These are phyloP conservation scores for Miltochrista miniata DNA, from an alignment of 2,888 invertebrate genomes.

Conservation along the genomic window DNA sequence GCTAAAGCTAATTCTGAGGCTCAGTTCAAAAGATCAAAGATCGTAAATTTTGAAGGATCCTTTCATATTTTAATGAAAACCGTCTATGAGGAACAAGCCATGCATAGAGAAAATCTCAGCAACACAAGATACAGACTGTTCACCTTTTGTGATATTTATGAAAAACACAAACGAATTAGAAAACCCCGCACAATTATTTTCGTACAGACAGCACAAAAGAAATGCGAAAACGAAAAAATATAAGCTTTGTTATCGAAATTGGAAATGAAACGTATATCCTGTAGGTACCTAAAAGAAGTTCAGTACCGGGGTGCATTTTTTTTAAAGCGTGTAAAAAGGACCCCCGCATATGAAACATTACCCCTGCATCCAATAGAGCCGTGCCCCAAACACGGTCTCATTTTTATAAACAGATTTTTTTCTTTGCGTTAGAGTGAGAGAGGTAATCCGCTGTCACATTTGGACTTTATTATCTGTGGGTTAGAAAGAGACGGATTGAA, in stretches of 20 bases:
- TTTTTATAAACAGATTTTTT: conserved; percentile 82
- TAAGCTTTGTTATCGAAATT: conserved; percentile 82
- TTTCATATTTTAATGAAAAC: conserved; percentile 50
- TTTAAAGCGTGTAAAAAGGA: conserved; percentile 72
- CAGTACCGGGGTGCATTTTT: conserved; percentile 73
- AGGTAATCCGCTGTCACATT: conserved; percentile 40
- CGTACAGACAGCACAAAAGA: conserved; percentile 51
- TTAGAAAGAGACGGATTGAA: conserved; percentile 64
- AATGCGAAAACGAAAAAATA: conserved; percentile 60
- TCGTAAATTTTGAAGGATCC: conserved; percentile 46
- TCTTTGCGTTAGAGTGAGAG: conserved; percentile 65
- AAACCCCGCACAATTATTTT: conserved; percentile 68
- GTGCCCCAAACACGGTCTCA: conserved; percentile 69
- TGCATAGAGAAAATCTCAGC: conserved; percentile 56
- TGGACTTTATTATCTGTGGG: conserved; percentile 22
- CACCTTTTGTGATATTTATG: conserved; percentile 54
- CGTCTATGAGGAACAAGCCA: conserved; percentile 45
- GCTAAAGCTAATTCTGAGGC: conserved; percentile 21
- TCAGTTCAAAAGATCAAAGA: conserved; percentile 36
- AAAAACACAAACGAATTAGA: conserved; percentile 64
- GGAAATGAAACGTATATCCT: conserved; percentile 71
- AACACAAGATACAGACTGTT: conserved; percentile 26
- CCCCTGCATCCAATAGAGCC: conserved; percentile 74
- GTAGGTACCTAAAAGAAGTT: conserved; percentile 75
- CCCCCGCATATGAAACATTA: conserved; percentile 79